Conservation (phyloP, 2,113 vertebrate genomes). For the Rhinoderma darwinii region DNA sequence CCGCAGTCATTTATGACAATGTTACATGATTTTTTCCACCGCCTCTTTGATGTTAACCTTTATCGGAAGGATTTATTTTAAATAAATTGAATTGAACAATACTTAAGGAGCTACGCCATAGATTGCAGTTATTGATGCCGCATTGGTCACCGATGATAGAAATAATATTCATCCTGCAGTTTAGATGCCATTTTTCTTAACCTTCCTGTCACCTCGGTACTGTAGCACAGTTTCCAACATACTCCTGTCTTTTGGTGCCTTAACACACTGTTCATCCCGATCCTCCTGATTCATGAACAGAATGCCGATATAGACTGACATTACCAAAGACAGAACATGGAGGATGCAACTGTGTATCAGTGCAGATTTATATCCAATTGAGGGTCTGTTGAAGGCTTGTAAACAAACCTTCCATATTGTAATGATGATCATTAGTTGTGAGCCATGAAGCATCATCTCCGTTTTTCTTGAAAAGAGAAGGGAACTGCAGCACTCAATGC, state of each 20-base stretch:
- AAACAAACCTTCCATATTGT: too few species aligned
- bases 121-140: background rate
- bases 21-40: background rate
- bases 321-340: too few species aligned
- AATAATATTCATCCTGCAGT: background rate
- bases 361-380: too few species aligned
- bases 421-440: too few species aligned
- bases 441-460: too few species aligned
- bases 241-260: background rate
- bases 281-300: background rate
- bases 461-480: too few species aligned
- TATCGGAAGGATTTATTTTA: background rate
- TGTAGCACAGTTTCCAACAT: background rate
- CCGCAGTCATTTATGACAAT: background rate
- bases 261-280: background rate
- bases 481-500: too few species aligned
- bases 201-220: background rate
- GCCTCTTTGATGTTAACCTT: background rate
- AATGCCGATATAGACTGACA: too few species aligned
- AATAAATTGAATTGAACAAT: conserved; percentile 14
- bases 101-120: background rate
- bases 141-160: background rate
- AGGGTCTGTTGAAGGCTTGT: too few species aligned
- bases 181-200: background rate
- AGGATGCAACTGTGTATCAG: too few species aligned